Evolutionary conservation across 1,140 invertebrate genomes (phyloP).

Genomic region (Brachionus asplanchnoidis): DNA sequence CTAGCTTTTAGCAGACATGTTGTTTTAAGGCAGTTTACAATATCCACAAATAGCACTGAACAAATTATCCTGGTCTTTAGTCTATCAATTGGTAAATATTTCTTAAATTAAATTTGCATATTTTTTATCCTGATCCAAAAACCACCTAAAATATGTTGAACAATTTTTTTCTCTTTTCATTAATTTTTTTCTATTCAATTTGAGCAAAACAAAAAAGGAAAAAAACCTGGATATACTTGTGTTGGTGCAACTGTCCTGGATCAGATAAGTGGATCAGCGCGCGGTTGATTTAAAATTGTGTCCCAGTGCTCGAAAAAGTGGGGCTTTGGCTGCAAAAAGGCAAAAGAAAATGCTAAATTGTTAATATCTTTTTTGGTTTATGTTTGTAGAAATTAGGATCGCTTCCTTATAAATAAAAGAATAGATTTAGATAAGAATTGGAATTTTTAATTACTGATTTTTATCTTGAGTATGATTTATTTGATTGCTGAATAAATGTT

Average conservation of each 20-base stretch:
- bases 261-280: too few species aligned
- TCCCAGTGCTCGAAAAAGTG: too few species aligned
- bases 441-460: not conserved
- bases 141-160: not conserved
- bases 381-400: not conserved
- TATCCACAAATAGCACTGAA: not conserved
- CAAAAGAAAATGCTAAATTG: not conserved
- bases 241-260: not conserved
- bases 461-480: not conserved
- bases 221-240: not conserved
- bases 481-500: not conserved
- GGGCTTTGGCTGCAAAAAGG: not conserved
- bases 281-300: too few species aligned
- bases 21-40: not conserved
- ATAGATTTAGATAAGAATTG: not conserved
- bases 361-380: not conserved
- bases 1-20: not conserved
- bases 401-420: not conserved
- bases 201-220: too few species aligned
- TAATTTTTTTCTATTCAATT: too few species aligned
- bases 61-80: not conserved
- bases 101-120: not conserved
- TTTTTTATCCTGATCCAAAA: not conserved
- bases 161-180: not conserved
- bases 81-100: not conserved